These are phyloP conservation scores for Ptychochromis oligacanthus DNA, from an alignment of 2,113 vertebrate species.

Conservation along the genomic window DNA sequence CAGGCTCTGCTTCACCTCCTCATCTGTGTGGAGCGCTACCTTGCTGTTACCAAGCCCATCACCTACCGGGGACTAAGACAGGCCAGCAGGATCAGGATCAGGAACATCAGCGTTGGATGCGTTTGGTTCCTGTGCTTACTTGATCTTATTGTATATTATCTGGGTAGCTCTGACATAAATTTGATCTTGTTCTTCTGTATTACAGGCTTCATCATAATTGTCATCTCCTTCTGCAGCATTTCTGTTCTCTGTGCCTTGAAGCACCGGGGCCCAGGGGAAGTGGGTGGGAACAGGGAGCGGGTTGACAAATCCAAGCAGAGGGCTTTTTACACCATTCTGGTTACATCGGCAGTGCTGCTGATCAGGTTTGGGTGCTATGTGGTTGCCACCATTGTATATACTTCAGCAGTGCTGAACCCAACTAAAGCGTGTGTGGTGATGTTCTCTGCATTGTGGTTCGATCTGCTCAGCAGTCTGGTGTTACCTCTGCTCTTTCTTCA, in stretches of 20 bases:
- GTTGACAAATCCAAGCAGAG: background rate
- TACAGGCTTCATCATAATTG: too few species aligned
- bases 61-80: conserved; percentile 13
- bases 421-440: background rate
- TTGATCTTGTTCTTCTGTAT: background rate
- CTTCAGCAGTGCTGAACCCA: rapidly evolving
- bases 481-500: background rate
- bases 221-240: conserved; percentile 2
- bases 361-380: background rate
- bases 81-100: background rate
- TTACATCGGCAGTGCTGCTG: background rate
- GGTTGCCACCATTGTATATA: rapidly evolving
- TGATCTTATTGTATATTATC: background rate
- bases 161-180: background rate
- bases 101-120: background rate
- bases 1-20: background rate
- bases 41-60: conserved; percentile 27
- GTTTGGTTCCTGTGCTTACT: conserved; percentile 12
- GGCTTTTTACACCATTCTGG: background rate
- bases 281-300: background rate
- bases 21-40: conserved; percentile 39
- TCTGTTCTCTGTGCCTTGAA: conserved; percentile 2
- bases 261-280: background rate
- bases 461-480: conserved; percentile 1
- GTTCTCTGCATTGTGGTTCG: rapidly evolving